A percentile compares a stretch with the other conserved stretches of the same genome.
Conservation (phyloP, 2,888 invertebrate species). For the Tyria jacobaeae region DNA sequence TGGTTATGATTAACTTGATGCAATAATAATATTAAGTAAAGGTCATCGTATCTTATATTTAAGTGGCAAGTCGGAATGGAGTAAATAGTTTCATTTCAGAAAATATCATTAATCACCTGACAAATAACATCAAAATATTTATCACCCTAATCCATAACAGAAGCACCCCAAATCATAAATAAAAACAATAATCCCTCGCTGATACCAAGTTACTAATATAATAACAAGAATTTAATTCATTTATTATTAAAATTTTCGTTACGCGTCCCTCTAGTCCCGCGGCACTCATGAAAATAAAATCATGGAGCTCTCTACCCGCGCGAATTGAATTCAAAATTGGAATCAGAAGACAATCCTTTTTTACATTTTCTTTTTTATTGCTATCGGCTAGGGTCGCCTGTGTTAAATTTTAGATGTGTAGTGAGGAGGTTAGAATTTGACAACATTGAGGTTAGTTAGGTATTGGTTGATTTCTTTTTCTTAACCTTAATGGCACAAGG, state of each 20-base stretch:
- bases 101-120: constrained; percentile 27
- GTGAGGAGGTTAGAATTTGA: constrained; percentile 54
- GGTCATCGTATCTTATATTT: too few species aligned
- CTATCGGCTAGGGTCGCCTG: constrained; percentile 71
- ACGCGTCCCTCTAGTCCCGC: constrained; percentile 64
- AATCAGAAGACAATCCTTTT: constrained; percentile 84
- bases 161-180: constrained; percentile 48
- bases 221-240: constrained; percentile 69
- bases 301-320: constrained; percentile 79
- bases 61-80: too few species aligned
- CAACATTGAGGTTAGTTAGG: constrained; percentile 42
- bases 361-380: constrained; percentile 69
- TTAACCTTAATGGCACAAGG: constrained; percentile 16
- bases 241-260: constrained; percentile 76
- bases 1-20: too few species aligned
- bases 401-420: constrained; percentile 77
- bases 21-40: too few species aligned
- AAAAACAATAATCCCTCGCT: constrained; percentile 61
- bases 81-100: background rate
- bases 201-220: constrained; percentile 59
- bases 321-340: constrained; percentile 85
- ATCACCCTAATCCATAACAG: constrained; percentile 46
- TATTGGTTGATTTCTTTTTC: constrained; percentile 32
- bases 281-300: constrained; percentile 85
- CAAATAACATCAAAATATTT: constrained; percentile 43